Percentiles rank a stretch among this genome's conserved stretches.
These are phyloP conservation scores for Andrena chrysosceles DNA, from an alignment of 2,888 invertebrate genomes.

Conservation along the genomic window DNA sequence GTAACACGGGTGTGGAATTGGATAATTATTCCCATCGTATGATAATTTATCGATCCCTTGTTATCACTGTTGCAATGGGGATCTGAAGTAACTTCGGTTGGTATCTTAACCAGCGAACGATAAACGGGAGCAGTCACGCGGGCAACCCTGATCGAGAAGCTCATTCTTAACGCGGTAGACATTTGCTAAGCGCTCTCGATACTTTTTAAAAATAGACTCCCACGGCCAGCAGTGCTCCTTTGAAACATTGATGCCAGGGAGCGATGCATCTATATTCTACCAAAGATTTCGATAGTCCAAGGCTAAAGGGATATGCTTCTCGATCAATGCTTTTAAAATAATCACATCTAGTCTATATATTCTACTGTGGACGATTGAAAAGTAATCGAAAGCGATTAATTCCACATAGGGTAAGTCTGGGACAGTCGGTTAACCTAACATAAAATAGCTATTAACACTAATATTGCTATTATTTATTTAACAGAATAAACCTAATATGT, in stretches of 20 bases:
- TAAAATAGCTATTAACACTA: no score
- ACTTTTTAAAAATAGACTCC: neutral
- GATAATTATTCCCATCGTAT: conserved; percentile 20
- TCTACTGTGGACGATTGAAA: no score
- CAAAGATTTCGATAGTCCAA: neutral
- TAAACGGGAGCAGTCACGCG: conserved; percentile 13
- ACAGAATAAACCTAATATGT: no score
- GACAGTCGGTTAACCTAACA: no score
- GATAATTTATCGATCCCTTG: conserved; percentile 32
- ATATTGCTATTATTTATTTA: no score
- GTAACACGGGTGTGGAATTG: neutral
- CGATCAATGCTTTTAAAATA: neutral
- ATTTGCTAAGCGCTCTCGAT: neutral
- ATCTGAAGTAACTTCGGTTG: conserved; percentile 41
- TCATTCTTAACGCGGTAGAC: neutral
- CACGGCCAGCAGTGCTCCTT: neutral
- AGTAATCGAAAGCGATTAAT: no score
- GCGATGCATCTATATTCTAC: neutral
- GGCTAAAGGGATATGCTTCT: neutral
- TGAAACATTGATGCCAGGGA: neutral
- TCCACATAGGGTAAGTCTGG: no score
- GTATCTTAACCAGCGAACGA: conserved; percentile 39
- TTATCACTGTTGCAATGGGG: conserved; percentile 3
- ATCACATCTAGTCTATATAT: no score
- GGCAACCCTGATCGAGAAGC: neutral